Percentiles rank a stretch among this genome's conserved stretches.
phyloP scores from a whole-genome alignment of 2,888 invertebrate species.

The Lacanobia wlatinum region DNA sequence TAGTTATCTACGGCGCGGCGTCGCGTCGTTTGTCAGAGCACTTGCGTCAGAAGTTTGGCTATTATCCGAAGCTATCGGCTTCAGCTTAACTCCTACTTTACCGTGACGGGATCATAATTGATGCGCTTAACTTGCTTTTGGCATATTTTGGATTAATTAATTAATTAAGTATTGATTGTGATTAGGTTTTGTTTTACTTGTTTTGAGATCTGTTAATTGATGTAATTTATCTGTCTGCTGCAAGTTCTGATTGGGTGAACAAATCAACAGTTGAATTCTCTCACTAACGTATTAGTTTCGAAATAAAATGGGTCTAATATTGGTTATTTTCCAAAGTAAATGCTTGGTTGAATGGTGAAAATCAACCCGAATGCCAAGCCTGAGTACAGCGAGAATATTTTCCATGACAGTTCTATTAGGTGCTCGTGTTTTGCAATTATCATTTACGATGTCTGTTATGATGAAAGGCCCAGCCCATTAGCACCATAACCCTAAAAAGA shows the following conservation, averaged over 20 bases:
- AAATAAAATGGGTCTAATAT: background rate
- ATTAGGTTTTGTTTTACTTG: conserved; percentile 22
- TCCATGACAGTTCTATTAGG: conserved; percentile 20
- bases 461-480: conserved; percentile 15
- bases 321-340: background rate
- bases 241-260: background rate
- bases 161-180: conserved; percentile 51
- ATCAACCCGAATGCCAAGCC: background rate
- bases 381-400: background rate
- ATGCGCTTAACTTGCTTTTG: conserved; percentile 68
- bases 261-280: background rate
- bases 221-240: background rate
- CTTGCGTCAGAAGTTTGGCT: conserved; percentile 70
- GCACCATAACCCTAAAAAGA: conserved; percentile 43
- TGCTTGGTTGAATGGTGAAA: background rate
- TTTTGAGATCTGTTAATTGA: conserved; percentile 5
- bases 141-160: conserved; percentile 65
- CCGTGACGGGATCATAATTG: conserved; percentile 72
- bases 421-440: conserved; percentile 11
- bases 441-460: conserved; percentile 19
- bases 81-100: conserved; percentile 71
- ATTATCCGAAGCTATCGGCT: conserved; percentile 71
- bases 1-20: conserved; percentile 64
- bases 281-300: too few species aligned
- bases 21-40: conserved; percentile 72